Conservation (phyloP, 1,140 invertebrate genomes). For the Epicauta chinensis region DNA sequence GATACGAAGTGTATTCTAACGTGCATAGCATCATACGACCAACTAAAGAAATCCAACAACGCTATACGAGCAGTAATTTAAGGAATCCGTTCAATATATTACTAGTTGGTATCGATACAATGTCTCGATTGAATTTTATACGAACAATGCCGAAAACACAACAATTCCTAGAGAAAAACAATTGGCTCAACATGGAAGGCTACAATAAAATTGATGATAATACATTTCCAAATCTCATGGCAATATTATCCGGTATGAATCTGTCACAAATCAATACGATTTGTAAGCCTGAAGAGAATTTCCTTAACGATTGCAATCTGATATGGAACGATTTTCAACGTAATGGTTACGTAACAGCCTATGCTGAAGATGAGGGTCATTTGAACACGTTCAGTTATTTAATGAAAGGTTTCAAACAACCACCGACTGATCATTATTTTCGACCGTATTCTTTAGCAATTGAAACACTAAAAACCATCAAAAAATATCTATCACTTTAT, state of each 20-base stretch:
- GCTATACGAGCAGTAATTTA: background rate
- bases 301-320: slow-evolving; percentile 53
- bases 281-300: slow-evolving; percentile 46
- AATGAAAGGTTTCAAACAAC: slow-evolving; percentile 55
- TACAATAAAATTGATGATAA: slow-evolving; percentile 71
- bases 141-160: slow-evolving; percentile 54
- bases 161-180: slow-evolving; percentile 49
- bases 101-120: slow-evolving; percentile 73
- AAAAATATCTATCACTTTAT: slow-evolving; percentile 30
- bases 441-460: slow-evolving; percentile 57
- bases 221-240: slow-evolving; percentile 77
- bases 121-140: slow-evolving; percentile 70
- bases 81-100: slow-evolving; percentile 54
- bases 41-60: slow-evolving; percentile 23
- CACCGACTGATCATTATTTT: slow-evolving; percentile 70
- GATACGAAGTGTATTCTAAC: slow-evolving; percentile 43
- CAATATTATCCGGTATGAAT: slow-evolving; percentile 61
- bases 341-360: slow-evolving; percentile 56
- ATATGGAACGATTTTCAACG: slow-evolving; percentile 56
- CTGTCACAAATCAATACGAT: slow-evolving; percentile 42
- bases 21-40: slow-evolving; percentile 41
- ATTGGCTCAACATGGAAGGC: slow-evolving; percentile 50
- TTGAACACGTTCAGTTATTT: slow-evolving; percentile 60
- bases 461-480: slow-evolving; percentile 36
- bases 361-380: slow-evolving; percentile 54